Conservation (phyloP, 2,888 invertebrate genomes). For the Drosophila aldrichi region DNA sequence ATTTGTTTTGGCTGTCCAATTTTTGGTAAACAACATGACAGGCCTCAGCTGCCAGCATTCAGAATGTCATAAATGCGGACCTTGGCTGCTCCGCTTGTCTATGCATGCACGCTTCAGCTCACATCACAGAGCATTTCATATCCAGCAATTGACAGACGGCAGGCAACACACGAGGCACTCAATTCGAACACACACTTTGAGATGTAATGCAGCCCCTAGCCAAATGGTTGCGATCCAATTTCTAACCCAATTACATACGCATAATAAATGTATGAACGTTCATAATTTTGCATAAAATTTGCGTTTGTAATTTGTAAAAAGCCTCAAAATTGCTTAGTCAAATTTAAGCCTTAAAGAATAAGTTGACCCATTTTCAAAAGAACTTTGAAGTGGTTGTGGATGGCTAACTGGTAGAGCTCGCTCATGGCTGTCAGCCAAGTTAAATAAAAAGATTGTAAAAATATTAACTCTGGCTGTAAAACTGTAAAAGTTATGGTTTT, state of each 20-base stretch:
- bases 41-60: slow-evolving; percentile 30
- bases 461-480: background rate
- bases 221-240: slow-evolving; percentile 56
- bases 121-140: slow-evolving; percentile 5
- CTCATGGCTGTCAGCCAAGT: background rate
- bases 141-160: slow-evolving; percentile 34
- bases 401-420: background rate
- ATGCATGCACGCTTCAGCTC: slow-evolving; percentile 5
- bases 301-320: background rate
- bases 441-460: background rate
- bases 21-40: slow-evolving; percentile 64
- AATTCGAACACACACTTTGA: slow-evolving; percentile 22
- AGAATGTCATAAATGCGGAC: slow-evolving; percentile 34
- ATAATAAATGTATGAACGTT: slow-evolving; percentile 14
- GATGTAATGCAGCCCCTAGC: slow-evolving; percentile 25
- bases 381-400: background rate
- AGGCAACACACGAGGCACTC: slow-evolving; percentile 9
- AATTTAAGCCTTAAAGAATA: slow-evolving; percentile 1
- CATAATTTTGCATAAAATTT: slow-evolving; percentile 48
- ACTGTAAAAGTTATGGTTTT: background rate
- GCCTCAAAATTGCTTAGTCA: background rate
- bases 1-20: slow-evolving; percentile 64
- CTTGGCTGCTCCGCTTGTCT: slow-evolving; percentile 33
- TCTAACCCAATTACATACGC: slow-evolving; percentile 53
- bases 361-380: background rate